Base-by-base conservation (phyloP, 2,888 invertebrate genomes). In the Diarsia dahlii region DNA sequence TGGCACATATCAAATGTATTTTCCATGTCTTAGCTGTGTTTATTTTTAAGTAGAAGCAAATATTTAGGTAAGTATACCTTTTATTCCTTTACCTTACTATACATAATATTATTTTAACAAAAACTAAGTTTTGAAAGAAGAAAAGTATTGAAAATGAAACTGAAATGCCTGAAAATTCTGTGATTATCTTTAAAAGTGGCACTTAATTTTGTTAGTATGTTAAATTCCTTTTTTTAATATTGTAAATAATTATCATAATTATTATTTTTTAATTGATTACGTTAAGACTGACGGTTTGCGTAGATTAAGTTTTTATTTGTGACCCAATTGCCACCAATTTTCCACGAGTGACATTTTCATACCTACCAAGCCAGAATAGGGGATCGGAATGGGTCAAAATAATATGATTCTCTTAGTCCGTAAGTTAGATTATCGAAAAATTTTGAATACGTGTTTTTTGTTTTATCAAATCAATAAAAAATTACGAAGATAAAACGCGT, bases 221-320 rank as follows among this genome's bases (percentile, higher is more conserved):
- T 48, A 48, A 54, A 64, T 23, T 15, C 65, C 20, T 70, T 74
- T 74, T 18, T n/a, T 63, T 74, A 52, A 48, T 72, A 2, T 45
- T 87, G 71, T 87, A 80, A 65, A 74, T 85, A 70, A 34, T 86
- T 80, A 89, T 79, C 66, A 78, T 82, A 15, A 34, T 28, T n/a
- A 34, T 48, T 12, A 20, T 46, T 23, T 39, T 39, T 48, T 75
- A 75, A 75, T 85, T 81, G 74, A 76, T 87, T 86, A 74, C 65
- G 46, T 87, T 88, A 88, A 88, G 88, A 89, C 89, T 88, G 88
- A 89, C 63, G 60, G 80, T 62, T 78, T 80, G 28, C 67, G 63
- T 87, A 88, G 78, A 68, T 64, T 81, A 84, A 84, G 72, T 71
- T 71, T 80, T 28, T 71, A 8, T 50, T 50, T 48, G 6, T 28